Base-by-base conservation (phyloP, 2,113 vertebrate species). In the Tachycineta bicolor region DNA sequence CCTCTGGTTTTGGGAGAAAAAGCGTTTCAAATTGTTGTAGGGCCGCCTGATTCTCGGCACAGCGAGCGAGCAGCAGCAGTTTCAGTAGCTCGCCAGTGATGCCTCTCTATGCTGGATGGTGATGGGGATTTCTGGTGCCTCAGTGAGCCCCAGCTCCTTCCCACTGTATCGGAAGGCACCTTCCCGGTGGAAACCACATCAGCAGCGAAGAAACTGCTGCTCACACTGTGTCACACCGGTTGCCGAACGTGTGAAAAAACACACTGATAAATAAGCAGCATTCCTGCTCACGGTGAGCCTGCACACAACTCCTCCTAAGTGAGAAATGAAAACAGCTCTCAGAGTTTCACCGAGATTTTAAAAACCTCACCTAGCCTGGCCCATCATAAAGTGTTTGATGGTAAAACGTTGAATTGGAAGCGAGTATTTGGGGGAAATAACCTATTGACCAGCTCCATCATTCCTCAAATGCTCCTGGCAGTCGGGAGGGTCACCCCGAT, bases 161-260 rank as follows among this genome's bases (percentile, higher is more conserved):
- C 19, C 50, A 12, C 34, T 0, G 0, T 37, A 4, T 14, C 0
- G 0, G 18, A 26, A 62, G 13, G 39, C 25, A 15, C 4, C 6
- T 70, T 78, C 8, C 11, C n/a, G 5, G 9, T 33, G 64, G 43
- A 62, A 55, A 43, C 9, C 18, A 33, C 69, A 12, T 11, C 37
- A 28, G 55, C 58, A 46, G 41, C 68, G 33, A 46, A 46, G 53
- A 50, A 10, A 10, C 15, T 58, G 26, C 44, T 68, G 56, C n/a
- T 62, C 24, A 9, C 25, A 1, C 19, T 13, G 2, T 37, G 20
- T 7, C 37, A 52, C 22, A 17, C 9, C 0, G 0, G 5, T 12
- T 86, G 39, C n/a, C 4, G 11, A 83, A 29, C 25, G 33, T 28
- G 43, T 84, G 33, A 55, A 43, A 83, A 74, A 49, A 0, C 9